A percentile compares a stretch with the other conserved stretches of the same genome.
Evolutionary conservation across 2,888 invertebrate species (phyloP).

Genomic region (Cantharis rufa): DNA sequence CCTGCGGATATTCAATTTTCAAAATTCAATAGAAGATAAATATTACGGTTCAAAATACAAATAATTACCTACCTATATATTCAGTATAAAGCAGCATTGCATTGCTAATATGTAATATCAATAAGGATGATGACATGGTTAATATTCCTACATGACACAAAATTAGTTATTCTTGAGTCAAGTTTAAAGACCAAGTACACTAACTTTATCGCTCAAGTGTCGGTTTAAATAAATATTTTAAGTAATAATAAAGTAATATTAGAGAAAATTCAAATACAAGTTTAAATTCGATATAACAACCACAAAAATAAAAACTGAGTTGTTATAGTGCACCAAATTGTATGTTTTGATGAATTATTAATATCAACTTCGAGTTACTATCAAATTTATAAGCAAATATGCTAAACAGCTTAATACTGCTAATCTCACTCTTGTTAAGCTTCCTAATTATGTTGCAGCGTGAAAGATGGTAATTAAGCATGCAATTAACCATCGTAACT

Average conservation of each 20-base stretch:
- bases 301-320: neutral
- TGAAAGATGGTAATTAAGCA: neutral
- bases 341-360: neutral
- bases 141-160: neutral
- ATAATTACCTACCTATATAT: neutral
- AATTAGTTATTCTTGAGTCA: neutral
- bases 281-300: neutral
- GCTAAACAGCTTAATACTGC: neutral
- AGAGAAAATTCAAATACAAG: no score
- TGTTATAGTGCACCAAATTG: neutral
- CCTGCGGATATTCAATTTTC: neutral
- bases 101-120: neutral
- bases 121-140: neutral
- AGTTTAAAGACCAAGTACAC: neutral
- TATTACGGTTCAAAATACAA: neutral
- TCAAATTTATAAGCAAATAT: neutral
- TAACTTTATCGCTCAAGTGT: no score
- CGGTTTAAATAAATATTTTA: no score
- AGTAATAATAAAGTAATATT: no score
- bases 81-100: neutral
- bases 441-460: neutral
- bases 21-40: neutral
- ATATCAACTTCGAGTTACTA: neutral
- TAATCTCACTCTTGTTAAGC: neutral
- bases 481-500: neutral